Conservation (phyloP, 2,113 vertebrate genomes). For the Heterocephalus glaber region DNA sequence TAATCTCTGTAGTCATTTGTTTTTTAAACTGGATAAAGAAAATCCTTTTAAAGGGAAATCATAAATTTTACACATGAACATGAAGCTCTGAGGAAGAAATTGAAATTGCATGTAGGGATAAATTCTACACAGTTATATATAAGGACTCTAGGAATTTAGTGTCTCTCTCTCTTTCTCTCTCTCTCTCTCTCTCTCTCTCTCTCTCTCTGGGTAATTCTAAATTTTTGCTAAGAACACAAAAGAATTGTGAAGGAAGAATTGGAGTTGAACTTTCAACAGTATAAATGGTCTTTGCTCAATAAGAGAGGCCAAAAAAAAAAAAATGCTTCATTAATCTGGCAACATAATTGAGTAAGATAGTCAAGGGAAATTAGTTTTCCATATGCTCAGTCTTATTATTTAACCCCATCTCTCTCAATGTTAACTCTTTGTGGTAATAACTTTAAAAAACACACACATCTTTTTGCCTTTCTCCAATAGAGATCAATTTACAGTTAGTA, state of each 20-base stretch:
- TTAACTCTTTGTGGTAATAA: not conserved
- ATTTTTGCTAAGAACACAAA: not conserved
- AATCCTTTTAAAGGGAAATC: not conserved
- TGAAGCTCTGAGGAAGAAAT: not conserved
- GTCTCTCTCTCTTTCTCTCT: not conserved
- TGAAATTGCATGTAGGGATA: not conserved
- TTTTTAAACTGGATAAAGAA: not conserved
- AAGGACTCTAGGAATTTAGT: not conserved
- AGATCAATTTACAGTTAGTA: not conserved
- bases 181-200: not conserved
- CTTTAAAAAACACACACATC: not conserved
- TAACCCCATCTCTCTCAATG: not conserved
- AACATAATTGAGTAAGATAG: not conserved
- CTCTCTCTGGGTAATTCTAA: not conserved
- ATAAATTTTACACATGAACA: not conserved
- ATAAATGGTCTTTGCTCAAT: not conserved
- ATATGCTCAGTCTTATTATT: not conserved
- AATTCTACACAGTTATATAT: not conserved
- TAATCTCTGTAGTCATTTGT: not conserved
- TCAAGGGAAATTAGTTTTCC: slow-evolving; percentile 34
- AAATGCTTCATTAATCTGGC: not conserved
- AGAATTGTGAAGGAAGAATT: not conserved
- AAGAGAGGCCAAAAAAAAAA: not conserved
- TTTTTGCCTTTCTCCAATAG: not conserved
- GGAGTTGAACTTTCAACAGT: not conserved